A percentile compares a stretch with the other conserved stretches of the same genome.
These are phyloP conservation scores for Apis dorsata DNA, from an alignment of 1,140 invertebrate species.

Conservation along the genomic window DNA sequence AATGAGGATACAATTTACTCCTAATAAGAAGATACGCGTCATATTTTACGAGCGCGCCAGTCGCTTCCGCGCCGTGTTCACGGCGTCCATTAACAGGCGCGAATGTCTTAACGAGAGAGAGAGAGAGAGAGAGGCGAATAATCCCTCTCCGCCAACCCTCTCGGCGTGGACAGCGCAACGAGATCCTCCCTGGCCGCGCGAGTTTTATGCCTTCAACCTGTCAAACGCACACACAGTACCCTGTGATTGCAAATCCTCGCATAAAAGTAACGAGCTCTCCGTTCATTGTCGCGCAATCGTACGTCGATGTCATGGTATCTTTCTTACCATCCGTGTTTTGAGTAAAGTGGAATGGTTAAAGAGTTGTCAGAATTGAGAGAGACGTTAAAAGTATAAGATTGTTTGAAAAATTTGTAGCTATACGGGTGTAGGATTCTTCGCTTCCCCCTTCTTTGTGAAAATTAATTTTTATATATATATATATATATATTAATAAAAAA, in stretches of 20 bases:
- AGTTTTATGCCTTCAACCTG: slow-evolving; percentile 14
- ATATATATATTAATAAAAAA: too few relatives aligned
- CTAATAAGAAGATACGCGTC: slow-evolving; percentile 77
- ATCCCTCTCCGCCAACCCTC: too few relatives aligned
- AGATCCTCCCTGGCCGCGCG: slow-evolving; percentile 3
- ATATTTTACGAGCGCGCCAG: slow-evolving; percentile 73
- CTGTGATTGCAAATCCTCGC: slow-evolving; percentile 31
- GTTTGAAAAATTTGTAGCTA: too few relatives aligned
- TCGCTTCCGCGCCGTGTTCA: slow-evolving; percentile 65
- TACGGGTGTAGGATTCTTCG: too few relatives aligned
- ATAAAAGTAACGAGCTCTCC: slow-evolving; percentile 26
- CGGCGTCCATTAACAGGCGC: slow-evolving; percentile 52
- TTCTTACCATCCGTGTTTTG: not conserved
- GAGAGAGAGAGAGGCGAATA: too few relatives aligned
- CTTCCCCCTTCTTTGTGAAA: too few relatives aligned
- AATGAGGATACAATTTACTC: slow-evolving; percentile 77
- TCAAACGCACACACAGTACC: slow-evolving; percentile 6
- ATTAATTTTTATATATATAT: too few relatives aligned
- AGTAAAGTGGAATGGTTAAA: too few relatives aligned
- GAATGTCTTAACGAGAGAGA: slow-evolving; percentile 68
- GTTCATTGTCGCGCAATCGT: too few relatives aligned
- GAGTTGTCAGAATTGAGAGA: too few relatives aligned
- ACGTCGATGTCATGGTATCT: not conserved
- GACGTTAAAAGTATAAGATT: too few relatives aligned
- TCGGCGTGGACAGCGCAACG: slow-evolving; percentile 11